These are phyloP conservation scores for Capromys pilorides DNA, from an alignment of 2,797 vertebrate species.

Conservation along the genomic window DNA sequence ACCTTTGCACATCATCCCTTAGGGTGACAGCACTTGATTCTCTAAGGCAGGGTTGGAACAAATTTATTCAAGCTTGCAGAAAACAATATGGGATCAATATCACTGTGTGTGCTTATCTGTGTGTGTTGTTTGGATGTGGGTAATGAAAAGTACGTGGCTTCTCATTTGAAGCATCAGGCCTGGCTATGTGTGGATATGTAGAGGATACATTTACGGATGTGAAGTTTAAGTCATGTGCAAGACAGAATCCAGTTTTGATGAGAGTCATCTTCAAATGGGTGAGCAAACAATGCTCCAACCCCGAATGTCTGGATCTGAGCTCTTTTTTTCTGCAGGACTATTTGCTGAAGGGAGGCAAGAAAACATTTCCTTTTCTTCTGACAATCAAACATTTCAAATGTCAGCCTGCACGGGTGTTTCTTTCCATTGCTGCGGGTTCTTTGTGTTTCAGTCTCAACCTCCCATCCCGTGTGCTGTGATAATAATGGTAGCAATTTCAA, in stretches of 20 bases:
- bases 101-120: not conserved
- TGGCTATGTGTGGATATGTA: not conserved
- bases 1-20: constrained; percentile 64
- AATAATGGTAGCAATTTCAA: constrained; percentile 19
- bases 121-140: not conserved
- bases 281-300: not conserved
- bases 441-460: not conserved
- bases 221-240: not conserved
- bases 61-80: constrained; percentile 61
- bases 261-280: not conserved
- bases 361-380: not conserved
- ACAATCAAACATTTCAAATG: constrained; percentile 36
- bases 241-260: not conserved
- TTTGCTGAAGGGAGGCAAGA: constrained; percentile 15
- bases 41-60: constrained; percentile 46
- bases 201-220: not conserved
- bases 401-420: constrained; percentile 38
- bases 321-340: not conserved
- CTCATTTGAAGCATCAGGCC: not conserved
- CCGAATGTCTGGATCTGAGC: constrained; percentile 4
- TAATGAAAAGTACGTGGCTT: not conserved
- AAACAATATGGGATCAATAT: constrained; percentile 51
- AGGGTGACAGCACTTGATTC: constrained; percentile 62
- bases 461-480: not conserved
- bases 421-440: not conserved